Percentiles rank a stretch among this genome's conserved stretches.
phyloP scores from a whole-genome alignment of 2,888 invertebrate genomes.

The Odontomyia ornata region DNA sequence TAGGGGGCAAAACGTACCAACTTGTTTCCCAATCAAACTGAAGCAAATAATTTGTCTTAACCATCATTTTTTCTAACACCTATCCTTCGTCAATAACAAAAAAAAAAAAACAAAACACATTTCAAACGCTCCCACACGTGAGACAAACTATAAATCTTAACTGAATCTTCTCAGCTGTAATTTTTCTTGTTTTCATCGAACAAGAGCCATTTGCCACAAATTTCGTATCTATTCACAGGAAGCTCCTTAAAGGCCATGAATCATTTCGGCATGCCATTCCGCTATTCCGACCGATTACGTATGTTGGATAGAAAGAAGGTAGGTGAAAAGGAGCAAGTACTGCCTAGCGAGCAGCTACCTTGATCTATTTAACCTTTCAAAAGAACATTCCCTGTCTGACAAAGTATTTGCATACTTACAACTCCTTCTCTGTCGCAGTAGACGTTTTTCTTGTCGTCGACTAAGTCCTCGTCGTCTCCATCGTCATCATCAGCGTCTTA shows the following conservation, averaged over 20 bases:
- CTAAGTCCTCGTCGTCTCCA: too few species aligned
- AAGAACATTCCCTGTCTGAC: constrained; percentile 14
- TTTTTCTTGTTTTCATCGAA: constrained; percentile 12
- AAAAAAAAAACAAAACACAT: too few species aligned
- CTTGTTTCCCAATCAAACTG: too few species aligned
- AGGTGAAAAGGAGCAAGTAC: not conserved
- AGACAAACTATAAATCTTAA: not conserved
- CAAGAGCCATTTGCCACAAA: constrained; percentile 38
- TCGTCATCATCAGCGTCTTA: too few species aligned
- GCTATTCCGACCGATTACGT: not conserved
- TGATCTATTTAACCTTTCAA: constrained; percentile 26
- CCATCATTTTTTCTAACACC: too few species aligned
- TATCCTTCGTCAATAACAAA: too few species aligned
- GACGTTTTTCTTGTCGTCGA: too few species aligned
- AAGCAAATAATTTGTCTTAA: too few species aligned
- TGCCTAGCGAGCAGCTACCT: not conserved
- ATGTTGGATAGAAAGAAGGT: not conserved
- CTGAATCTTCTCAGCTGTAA: not conserved
- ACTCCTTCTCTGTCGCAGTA: not conserved
- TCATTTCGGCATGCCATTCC: constrained; percentile 9
- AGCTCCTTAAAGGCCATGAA: constrained; percentile 32
- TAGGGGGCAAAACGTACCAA: too few species aligned
- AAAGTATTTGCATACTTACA: constrained; percentile 23
- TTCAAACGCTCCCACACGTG: not conserved
- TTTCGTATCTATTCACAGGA: constrained; percentile 24